Evolutionary conservation across 2,113 vertebrate species (phyloP).

Genomic region (Mirza zaza): DNA sequence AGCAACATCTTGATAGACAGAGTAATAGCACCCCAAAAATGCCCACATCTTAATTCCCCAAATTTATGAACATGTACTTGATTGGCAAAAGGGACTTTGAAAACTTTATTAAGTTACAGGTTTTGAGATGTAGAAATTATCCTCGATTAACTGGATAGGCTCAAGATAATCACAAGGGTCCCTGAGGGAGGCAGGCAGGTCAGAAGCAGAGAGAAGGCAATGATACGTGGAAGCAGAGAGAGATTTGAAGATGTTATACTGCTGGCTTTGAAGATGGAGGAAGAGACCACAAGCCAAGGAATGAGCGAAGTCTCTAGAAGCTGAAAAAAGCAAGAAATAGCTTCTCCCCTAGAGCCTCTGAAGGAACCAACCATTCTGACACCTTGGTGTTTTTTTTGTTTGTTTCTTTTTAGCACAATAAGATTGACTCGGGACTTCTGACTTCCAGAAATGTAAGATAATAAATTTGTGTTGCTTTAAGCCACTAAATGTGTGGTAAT

Average conservation of each 20-base stretch:
- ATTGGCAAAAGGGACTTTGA: background rate
- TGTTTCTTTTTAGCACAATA: background rate
- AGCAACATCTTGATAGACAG: background rate
- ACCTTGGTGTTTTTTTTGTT: background rate
- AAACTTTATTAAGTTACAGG: background rate
- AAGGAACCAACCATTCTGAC: background rate
- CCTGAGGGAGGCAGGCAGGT: background rate
- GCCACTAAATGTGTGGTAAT: background rate
- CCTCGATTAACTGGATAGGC: background rate
- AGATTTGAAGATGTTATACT: background rate
- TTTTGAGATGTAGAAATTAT: background rate
- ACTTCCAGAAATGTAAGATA: background rate
- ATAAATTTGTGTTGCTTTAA: background rate
- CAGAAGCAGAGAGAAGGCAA: background rate
- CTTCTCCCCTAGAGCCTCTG: background rate
- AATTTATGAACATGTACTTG: background rate
- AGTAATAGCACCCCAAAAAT: background rate
- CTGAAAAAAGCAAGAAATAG: background rate
- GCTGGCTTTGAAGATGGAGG: background rate
- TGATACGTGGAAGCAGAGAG: background rate
- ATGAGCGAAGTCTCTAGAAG: background rate
- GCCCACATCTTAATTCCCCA: background rate
- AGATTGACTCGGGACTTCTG: background rate
- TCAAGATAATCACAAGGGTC: background rate
- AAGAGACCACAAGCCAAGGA: background rate